Evolutionary conservation across 2,888 invertebrate species (phyloP).

Genomic region (Caenorhabditis panamensis): DNA sequence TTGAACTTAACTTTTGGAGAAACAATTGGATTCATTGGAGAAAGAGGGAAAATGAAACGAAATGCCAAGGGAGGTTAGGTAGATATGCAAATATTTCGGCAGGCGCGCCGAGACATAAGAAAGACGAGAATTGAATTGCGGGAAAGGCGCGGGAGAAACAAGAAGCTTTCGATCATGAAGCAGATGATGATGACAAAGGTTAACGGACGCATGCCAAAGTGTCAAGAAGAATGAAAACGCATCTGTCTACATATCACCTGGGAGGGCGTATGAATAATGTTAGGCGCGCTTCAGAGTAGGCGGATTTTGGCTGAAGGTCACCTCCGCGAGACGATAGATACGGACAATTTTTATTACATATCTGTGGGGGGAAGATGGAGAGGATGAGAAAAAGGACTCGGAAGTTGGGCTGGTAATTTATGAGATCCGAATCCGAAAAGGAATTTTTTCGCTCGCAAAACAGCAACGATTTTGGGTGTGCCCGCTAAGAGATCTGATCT

Average conservation of each 20-base stretch:
- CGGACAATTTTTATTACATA: conserved; percentile 45
- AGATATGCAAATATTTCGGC: conserved; percentile 57
- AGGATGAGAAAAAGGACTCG: neutral
- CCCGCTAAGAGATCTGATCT: no score
- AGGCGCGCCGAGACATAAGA: conserved; percentile 19
- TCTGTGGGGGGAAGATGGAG: conserved; percentile 18
- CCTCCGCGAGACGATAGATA: neutral
- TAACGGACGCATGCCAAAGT: conserved; percentile 43
- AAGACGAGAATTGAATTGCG: conserved; percentile 36
- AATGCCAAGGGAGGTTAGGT: conserved; percentile 26
- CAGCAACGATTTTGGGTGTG: conserved; percentile 27
- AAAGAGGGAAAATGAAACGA: neutral
- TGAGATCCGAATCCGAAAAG: conserved; percentile 1
- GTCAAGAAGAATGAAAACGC: conserved; percentile 22
- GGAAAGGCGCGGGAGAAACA: conserved; percentile 36
- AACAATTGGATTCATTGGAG: neutral
- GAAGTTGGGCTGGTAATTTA: conserved; percentile 44
- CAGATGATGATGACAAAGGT: conserved; percentile 53
- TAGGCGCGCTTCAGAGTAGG: conserved; percentile 53
- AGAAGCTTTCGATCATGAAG: conserved; percentile 53
- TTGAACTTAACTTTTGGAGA: neutral
- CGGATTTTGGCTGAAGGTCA: conserved; percentile 58
- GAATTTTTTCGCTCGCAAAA: neutral
- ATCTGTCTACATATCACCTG: conserved; percentile 52
- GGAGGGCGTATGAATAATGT: conserved; percentile 54